These are phyloP conservation scores for Alviniconcha strummeri DNA, from an alignment of 2,888 invertebrate species.

Conservation along the genomic window DNA sequence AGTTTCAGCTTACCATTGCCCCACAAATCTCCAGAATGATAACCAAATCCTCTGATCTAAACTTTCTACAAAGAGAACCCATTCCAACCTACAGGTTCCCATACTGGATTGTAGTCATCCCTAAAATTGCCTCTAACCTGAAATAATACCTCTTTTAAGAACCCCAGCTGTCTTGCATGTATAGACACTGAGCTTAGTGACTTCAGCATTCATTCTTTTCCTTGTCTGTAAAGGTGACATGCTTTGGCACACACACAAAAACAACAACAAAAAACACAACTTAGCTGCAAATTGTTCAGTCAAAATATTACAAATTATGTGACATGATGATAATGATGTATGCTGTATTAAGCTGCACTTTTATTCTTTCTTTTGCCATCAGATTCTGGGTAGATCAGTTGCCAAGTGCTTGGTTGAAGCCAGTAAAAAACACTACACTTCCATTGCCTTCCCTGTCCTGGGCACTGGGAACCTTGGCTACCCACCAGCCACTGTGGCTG, in stretches of 20 bases:
- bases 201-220: background rate
- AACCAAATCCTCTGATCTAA: background rate
- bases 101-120: too few relatives aligned
- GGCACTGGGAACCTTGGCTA: constrained; percentile 63
- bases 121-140: too few relatives aligned
- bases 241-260: too few relatives aligned
- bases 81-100: background rate
- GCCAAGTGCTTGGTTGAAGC: constrained; percentile 51
- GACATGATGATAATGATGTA: background rate
- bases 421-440: constrained; percentile 42
- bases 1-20: too few relatives aligned
- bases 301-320: too few relatives aligned
- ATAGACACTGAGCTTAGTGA: background rate
- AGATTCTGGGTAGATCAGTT: constrained; percentile 50
- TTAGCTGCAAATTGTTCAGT: constrained; percentile 19
- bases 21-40: background rate
- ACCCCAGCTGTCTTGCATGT: too few relatives aligned
- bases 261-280: too few relatives aligned
- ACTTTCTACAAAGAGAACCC: background rate
- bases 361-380: background rate
- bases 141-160: too few relatives aligned
- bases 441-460: constrained; percentile 62
- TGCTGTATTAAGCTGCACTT: background rate
- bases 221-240: background rate
- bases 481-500: constrained; percentile 55